Evolutionary conservation across 2,888 invertebrate species (phyloP).

Genomic region (Pantelozetes paolii): DNA sequence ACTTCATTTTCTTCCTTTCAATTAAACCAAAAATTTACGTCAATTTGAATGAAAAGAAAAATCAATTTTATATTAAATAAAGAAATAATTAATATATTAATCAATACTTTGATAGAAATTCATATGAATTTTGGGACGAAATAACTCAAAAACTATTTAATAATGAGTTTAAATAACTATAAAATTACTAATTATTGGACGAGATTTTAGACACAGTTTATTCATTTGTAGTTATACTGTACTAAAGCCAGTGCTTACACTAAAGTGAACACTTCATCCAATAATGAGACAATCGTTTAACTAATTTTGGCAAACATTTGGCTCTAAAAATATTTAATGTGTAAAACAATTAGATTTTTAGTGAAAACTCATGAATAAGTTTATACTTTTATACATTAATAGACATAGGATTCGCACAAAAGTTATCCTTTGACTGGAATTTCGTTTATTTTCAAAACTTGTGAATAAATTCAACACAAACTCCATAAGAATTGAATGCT

Average conservation of each 20-base stretch:
- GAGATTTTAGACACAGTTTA: no score
- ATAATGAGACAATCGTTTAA: neutral
- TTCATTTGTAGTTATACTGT: no score
- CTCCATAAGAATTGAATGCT: neutral
- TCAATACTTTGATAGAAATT: no score
- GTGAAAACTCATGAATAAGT: neutral
- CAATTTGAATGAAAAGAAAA: neutral
- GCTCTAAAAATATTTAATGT: neutral
- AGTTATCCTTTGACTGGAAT: neutral
- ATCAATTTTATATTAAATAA: no score
- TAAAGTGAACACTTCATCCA: no score
- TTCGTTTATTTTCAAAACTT: constrained; percentile 6
- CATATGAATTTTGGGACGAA: no score
- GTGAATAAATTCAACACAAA: neutral
- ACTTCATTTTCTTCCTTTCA: constrained; percentile 8
- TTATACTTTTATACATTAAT: neutral
- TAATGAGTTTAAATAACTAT: no score
- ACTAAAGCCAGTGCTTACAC: no score
- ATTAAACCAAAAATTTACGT: neutral
- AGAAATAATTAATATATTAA: no score
- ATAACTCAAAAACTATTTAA: no score
- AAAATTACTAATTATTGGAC: no score
- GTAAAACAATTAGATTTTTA: neutral
- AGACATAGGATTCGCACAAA: neutral
- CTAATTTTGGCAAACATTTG: neutral